Evolutionary conservation across 1,140 invertebrate species (phyloP).

Genomic region (Pseudachorutes palmiensis): DNA sequence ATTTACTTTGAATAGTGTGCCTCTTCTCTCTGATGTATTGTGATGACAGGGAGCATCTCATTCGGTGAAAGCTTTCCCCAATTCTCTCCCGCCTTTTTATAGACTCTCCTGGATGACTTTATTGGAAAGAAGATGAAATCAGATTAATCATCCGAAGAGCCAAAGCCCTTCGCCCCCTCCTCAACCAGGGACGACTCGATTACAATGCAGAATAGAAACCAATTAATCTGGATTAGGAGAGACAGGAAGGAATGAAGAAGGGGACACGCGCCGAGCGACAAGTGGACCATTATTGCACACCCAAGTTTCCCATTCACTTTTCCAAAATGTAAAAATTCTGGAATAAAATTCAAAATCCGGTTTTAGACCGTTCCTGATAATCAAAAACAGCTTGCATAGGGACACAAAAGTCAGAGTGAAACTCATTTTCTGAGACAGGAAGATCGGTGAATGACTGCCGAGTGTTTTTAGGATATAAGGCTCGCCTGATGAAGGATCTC

Average conservation of each 20-base stretch:
- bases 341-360: neutral
- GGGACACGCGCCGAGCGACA: neutral
- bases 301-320: neutral
- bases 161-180: no score
- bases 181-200: no score
- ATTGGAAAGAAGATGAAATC: neutral
- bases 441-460: no score
- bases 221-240: slow-evolving; percentile 8
- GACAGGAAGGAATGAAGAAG: neutral
- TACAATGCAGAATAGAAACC: neutral
- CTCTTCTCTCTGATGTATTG: neutral
- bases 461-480: no score
- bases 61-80: slow-evolving; percentile 5
- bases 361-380: neutral
- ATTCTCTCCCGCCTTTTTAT: slow-evolving; percentile 10
- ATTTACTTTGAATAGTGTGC: slow-evolving; percentile 6
- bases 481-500: no score
- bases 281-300: neutral
- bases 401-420: neutral
- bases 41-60: neutral
- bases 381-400: neutral
- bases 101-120: slow-evolving; percentile 1
- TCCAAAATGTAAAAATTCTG: neutral
- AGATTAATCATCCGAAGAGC: neutral
- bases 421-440: no score